A percentile compares a stretch with the other conserved stretches of the same genome.
phyloP scores from a whole-genome alignment of 2,113 vertebrate species.

The Acrocephalus arundinaceus region DNA sequence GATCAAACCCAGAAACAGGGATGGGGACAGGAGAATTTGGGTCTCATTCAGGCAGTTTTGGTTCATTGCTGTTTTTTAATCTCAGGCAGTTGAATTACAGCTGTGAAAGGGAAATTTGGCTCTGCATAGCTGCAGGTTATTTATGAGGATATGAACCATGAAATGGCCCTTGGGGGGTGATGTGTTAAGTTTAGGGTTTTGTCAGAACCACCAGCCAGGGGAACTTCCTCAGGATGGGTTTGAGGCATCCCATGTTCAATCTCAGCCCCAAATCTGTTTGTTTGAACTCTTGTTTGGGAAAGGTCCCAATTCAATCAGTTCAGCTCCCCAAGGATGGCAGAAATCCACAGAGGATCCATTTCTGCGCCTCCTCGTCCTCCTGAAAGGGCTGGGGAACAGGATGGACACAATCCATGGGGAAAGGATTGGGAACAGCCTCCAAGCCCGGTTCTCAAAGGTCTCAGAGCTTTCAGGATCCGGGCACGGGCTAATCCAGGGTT shows the following conservation, averaged over 20 bases:
- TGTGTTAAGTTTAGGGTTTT: not conserved
- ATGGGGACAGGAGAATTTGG: not conserved
- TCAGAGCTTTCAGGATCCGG: not conserved
- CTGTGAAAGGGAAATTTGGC: not conserved
- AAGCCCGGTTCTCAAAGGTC: not conserved
- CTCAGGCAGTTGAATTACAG: not conserved
- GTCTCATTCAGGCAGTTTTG: not conserved
- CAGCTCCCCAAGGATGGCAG: not conserved
- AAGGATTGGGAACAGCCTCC: not conserved
- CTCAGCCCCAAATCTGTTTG: not conserved
- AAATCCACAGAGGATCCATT: not conserved
- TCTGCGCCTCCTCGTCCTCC: not conserved
- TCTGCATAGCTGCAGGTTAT: not conserved
- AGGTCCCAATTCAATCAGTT: not conserved
- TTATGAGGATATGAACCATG: not conserved
- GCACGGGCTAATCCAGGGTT: not conserved
- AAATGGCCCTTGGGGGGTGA: not conserved
- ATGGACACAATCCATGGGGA: not conserved
- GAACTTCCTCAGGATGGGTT: not conserved
- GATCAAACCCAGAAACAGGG: fast-evolving
- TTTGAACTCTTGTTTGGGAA: not conserved
- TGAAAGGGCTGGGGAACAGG: not conserved
- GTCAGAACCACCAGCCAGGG: not conserved
- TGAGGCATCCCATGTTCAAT: not conserved
- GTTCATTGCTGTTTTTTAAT: not conserved